Evolutionary conservation across 30 jellyfish, hydroid and myxozoan species (phyloP).

Genomic region (Chironex yamaguchii): DNA sequence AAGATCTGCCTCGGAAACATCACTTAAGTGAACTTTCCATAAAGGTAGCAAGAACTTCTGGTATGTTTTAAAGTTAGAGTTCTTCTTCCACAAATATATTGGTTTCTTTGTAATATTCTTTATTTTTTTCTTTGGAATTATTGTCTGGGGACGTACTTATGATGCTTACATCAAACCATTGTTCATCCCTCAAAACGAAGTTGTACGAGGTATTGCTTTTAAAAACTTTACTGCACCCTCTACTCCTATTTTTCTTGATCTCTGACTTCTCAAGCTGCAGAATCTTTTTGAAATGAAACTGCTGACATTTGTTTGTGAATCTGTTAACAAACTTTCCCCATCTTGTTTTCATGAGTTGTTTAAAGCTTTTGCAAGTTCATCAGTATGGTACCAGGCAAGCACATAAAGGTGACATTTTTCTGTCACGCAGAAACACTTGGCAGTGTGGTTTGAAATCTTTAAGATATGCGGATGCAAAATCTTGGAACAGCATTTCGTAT

Average conservation of each 20-base stretch:
- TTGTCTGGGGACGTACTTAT: constrained; percentile 2
- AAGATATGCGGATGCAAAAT: constrained; percentile 23
- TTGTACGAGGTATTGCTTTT: constrained; percentile 39
- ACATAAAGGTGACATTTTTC: constrained; percentile 23
- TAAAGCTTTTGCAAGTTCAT: constrained; percentile 21
- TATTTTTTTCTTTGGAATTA: background rate
- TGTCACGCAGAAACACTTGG: constrained; percentile 6
- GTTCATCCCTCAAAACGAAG: constrained; percentile 39
- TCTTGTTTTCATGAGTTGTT: constrained; percentile 4
- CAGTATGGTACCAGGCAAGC: constrained; percentile 22
- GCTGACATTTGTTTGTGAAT: background rate
- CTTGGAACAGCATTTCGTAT: constrained; percentile 45
- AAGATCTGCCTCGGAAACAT: constrained; percentile 24
- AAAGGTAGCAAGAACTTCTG: constrained; percentile 21
- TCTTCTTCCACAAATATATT: no score
- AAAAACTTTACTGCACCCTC: background rate
- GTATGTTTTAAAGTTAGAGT: constrained; percentile 6
- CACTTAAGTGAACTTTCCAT: constrained; percentile 9
- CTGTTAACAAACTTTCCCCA: constrained; percentile 12
- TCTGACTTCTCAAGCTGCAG: constrained; percentile 26
- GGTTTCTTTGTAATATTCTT: background rate
- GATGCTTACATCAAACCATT: constrained; percentile 13
- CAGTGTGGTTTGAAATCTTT: background rate
- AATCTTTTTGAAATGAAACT: constrained; percentile 14
- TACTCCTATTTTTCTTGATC: background rate